These are phyloP conservation scores for Colletes latitarsis DNA, from an alignment of 1,140 invertebrate genomes.

Conservation along the genomic window DNA sequence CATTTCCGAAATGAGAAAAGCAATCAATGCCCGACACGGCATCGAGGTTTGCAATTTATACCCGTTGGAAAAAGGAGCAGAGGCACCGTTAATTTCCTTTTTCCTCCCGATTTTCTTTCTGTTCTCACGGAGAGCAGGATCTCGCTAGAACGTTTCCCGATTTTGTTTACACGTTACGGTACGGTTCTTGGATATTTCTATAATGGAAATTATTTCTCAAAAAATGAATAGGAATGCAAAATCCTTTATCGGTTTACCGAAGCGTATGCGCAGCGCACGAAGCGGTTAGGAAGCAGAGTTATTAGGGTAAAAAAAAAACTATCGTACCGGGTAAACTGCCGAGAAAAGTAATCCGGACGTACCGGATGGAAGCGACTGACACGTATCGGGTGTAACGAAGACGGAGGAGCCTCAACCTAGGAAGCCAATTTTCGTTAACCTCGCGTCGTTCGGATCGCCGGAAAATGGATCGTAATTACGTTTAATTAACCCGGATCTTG, in stretches of 20 bases:
- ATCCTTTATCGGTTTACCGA: too few species aligned
- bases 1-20: too few species aligned
- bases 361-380: conserved; percentile 9
- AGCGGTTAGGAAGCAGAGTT: background rate
- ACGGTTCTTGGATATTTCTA: too few species aligned
- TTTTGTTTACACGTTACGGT: too few species aligned
- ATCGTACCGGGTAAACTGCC: background rate
- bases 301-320: too few species aligned
- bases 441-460: conserved; percentile 19
- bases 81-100: too few species aligned
- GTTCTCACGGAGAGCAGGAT: too few species aligned
- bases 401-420: conserved; percentile 40
- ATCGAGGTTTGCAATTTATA: conserved; percentile 11
- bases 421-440: conserved; percentile 53
- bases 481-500: conserved; percentile 57
- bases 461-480: conserved; percentile 54
- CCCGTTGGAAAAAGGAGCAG: background rate
- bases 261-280: too few species aligned
- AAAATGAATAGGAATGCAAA: too few species aligned
- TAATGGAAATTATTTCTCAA: too few species aligned
- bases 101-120: too few species aligned
- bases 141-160: too few species aligned
- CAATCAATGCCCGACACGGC: background rate
- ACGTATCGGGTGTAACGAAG: conserved; percentile 41
- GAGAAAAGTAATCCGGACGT: background rate